These are phyloP conservation scores for Acanthurus leucopareius DNA, from an alignment of 2,797 vertebrate species.

Conservation along the genomic window DNA sequence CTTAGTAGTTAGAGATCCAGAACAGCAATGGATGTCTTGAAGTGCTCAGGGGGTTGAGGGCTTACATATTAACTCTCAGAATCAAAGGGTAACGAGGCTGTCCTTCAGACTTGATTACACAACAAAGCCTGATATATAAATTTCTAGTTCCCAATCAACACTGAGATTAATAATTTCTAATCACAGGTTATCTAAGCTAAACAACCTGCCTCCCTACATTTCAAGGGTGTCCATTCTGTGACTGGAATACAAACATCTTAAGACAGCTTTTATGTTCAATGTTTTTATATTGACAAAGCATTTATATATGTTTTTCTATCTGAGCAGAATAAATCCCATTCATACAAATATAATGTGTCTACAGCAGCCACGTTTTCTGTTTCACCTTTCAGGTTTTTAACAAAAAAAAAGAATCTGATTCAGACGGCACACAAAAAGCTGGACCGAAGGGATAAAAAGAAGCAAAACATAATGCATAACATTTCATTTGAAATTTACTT, in stretches of 20 bases:
- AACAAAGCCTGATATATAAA: background rate
- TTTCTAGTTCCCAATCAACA: background rate
- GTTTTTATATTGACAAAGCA: background rate
- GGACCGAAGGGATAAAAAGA: background rate
- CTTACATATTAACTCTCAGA: background rate
- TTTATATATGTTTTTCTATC: background rate
- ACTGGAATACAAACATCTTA: background rate
- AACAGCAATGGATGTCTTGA: background rate
- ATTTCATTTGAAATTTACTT: constrained; percentile 36
- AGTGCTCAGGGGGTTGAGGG: background rate
- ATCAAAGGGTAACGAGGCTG: constrained; percentile 2
- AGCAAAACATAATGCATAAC: background rate
- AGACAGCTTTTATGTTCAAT: background rate
- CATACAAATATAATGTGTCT: background rate
- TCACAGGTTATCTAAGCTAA: constrained; percentile 9
- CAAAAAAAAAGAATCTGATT: constrained; percentile 1
- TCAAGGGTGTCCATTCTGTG: background rate
- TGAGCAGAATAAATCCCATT: background rate
- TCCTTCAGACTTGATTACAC: background rate
- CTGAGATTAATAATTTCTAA: background rate
- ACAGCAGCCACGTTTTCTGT: background rate
- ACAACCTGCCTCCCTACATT: background rate
- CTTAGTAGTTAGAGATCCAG: background rate
- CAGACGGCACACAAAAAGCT: constrained; percentile 8
- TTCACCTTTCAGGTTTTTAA: background rate